Evolutionary conservation across 2,888 invertebrate species (phyloP).

Genomic region (Rosalia funebris): DNA sequence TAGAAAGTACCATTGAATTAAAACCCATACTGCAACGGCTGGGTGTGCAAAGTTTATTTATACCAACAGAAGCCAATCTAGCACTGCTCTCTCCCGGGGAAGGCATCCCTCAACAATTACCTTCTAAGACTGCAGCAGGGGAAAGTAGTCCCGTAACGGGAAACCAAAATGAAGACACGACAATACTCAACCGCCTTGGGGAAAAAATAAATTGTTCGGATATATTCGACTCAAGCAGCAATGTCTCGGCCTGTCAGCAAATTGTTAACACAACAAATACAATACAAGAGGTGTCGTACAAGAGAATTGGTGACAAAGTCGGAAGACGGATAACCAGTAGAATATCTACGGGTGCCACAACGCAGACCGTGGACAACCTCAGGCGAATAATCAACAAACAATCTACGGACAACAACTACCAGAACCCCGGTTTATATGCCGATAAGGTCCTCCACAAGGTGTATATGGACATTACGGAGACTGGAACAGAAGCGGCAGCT

Average conservation of each 20-base stretch:
- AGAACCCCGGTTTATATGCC: slow-evolving; percentile 72
- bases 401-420: slow-evolving; percentile 64
- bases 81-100: slow-evolving; percentile 70
- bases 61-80: slow-evolving; percentile 71
- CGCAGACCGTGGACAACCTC: slow-evolving; percentile 53
- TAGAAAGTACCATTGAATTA: slow-evolving; percentile 70
- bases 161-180: slow-evolving; percentile 33
- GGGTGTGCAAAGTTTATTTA: slow-evolving; percentile 73
- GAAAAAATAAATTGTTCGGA: slow-evolving; percentile 54
- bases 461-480: slow-evolving; percentile 73
- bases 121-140: slow-evolving; percentile 9
- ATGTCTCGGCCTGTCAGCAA: slow-evolving; percentile 46
- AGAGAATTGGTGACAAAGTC: slow-evolving; percentile 56
- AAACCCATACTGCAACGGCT: slow-evolving; percentile 68
- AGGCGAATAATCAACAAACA: slow-evolving; percentile 54
- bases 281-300: slow-evolving; percentile 48
- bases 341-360: slow-evolving; percentile 28
- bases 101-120: background rate
- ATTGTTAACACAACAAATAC: slow-evolving; percentile 36
- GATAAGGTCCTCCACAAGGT: slow-evolving; percentile 75
- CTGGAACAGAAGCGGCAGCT: slow-evolving; percentile 78
- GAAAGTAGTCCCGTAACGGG: slow-evolving; percentile 27
- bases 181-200: slow-evolving; percentile 50
- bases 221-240: slow-evolving; percentile 51
- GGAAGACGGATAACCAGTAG: slow-evolving; percentile 56